Conservation (phyloP, 2,113 vertebrate genomes). For the Esox niger region DNA sequence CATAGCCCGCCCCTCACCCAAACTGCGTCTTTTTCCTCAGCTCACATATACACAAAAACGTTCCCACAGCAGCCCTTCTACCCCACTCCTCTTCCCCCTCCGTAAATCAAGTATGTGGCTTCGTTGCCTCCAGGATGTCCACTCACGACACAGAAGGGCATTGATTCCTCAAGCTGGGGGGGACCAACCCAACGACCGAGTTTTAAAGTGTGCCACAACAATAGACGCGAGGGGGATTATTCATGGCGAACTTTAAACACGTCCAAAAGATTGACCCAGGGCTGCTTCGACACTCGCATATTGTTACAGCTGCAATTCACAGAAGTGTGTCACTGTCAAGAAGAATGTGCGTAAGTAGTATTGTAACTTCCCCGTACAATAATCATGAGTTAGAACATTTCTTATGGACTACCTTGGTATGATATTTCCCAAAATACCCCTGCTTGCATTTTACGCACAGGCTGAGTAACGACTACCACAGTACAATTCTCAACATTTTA, state of each 20-base stretch:
- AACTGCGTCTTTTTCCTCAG: slow-evolving; percentile 74
- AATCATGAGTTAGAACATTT: background rate
- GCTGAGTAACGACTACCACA: no score
- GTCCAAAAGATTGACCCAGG: slow-evolving; percentile 5
- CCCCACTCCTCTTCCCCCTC: slow-evolving; percentile 19
- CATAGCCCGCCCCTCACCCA: slow-evolving; percentile 68
- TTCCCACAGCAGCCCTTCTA: background rate
- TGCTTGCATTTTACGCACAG: no score
- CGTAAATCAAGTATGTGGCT: slow-evolving; percentile 70
- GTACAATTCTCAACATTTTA: background rate
- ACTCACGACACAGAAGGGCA: slow-evolving; percentile 62
- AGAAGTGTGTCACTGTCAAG: slow-evolving; percentile 48
- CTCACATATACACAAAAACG: slow-evolving; percentile 78
- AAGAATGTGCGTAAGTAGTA: slow-evolving; percentile 15
- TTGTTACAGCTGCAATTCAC: slow-evolving; percentile 45
- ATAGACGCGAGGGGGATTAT: slow-evolving; percentile 60
- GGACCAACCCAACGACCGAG: slow-evolving; percentile 24
- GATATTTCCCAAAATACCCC: background rate
- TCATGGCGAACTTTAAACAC: slow-evolving; percentile 39
- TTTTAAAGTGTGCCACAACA: slow-evolving; percentile 73
- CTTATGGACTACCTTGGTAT: background rate
- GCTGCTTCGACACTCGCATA: slow-evolving; percentile 47
- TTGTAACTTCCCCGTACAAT: background rate
- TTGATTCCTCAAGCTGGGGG: slow-evolving; percentile 47
- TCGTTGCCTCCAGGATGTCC: slow-evolving; percentile 70